Conservation (phyloP, 2,113 vertebrate genomes). For the Thamnophis sirtalis region DNA sequence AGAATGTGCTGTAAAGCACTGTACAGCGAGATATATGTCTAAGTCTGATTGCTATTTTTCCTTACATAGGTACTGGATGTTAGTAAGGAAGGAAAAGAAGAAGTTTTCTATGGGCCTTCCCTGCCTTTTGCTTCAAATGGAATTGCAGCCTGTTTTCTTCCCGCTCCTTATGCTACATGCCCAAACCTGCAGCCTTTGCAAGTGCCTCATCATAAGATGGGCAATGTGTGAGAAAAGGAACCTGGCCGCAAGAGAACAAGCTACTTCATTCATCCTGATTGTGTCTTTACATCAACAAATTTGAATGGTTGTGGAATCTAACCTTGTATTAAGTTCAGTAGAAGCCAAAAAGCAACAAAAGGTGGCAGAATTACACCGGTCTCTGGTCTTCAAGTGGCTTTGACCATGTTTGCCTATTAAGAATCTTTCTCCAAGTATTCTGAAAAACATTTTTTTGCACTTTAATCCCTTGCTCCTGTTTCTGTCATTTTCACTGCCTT, state of each 20-base stretch:
- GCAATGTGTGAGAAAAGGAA: constrained; percentile 67
- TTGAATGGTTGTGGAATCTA: constrained; percentile 34
- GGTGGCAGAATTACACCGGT: constrained; percentile 15
- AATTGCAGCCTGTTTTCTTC: constrained; percentile 90
- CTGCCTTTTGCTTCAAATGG: constrained; percentile 95
- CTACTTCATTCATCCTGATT: neutral
- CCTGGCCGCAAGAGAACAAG: neutral
- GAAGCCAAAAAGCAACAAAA: constrained; percentile 22
- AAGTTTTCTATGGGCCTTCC: constrained; percentile 92
- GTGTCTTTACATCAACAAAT: constrained; percentile 9
- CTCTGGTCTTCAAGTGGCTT: constrained; percentile 33
- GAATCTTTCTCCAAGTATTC: constrained; percentile 44
- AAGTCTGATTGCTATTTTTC: neutral
- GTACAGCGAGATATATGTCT: neutral
- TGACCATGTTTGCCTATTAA: constrained; percentile 20
- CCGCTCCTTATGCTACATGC: constrained; percentile 89
- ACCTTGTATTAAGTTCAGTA: constrained; percentile 56
- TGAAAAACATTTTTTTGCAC: constrained; percentile 28
- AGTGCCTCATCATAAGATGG: constrained; percentile 93
- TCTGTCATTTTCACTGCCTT: constrained; percentile 20
- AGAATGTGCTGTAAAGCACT: neutral
- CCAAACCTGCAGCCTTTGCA: constrained; percentile 94
- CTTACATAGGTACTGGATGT: constrained; percentile 85
- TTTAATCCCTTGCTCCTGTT: constrained; percentile 30
- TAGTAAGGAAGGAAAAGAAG: constrained; percentile 91